Conservation (phyloP, 2,888 invertebrate genomes). For the Lumbricus terrestris region DNA sequence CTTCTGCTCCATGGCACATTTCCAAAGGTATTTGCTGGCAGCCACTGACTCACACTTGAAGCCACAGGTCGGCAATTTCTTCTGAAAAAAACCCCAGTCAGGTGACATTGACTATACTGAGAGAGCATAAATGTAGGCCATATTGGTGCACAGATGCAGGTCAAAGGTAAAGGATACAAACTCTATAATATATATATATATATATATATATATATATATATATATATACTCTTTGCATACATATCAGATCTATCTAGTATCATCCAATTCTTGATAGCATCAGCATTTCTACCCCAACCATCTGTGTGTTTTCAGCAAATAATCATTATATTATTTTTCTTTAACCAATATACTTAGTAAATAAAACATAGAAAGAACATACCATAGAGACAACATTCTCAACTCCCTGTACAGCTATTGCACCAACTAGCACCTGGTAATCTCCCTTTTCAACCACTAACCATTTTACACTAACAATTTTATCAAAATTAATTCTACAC, state of each 20-base stretch:
- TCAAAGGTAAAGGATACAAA: background rate
- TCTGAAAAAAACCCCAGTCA: conserved; percentile 17
- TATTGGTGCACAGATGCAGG: background rate
- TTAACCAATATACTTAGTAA: background rate
- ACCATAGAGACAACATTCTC: background rate
- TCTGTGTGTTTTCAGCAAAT: background rate
- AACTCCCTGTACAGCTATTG: background rate
- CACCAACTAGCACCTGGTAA: background rate
- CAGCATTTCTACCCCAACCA: too few relatives aligned
- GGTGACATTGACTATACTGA: background rate
- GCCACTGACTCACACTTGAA: conserved; percentile 91
- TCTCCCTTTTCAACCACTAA: too few relatives aligned
- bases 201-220: too few relatives aligned
- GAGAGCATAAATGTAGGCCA: background rate
- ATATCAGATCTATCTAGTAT: too few relatives aligned
- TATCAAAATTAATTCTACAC: too few relatives aligned
- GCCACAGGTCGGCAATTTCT: conserved; percentile 62
- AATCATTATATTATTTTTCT: too few relatives aligned
- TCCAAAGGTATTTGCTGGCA: conserved; percentile 93
- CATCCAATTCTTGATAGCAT: too few relatives aligned
- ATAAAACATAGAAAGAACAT: background rate
- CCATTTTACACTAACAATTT: background rate
- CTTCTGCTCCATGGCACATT: conserved; percentile 95
- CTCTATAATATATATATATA: background rate
- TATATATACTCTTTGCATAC: background rate